These are phyloP conservation scores for Campoletis raptor DNA, from an alignment of 2,888 invertebrate genomes.

Conservation along the genomic window DNA sequence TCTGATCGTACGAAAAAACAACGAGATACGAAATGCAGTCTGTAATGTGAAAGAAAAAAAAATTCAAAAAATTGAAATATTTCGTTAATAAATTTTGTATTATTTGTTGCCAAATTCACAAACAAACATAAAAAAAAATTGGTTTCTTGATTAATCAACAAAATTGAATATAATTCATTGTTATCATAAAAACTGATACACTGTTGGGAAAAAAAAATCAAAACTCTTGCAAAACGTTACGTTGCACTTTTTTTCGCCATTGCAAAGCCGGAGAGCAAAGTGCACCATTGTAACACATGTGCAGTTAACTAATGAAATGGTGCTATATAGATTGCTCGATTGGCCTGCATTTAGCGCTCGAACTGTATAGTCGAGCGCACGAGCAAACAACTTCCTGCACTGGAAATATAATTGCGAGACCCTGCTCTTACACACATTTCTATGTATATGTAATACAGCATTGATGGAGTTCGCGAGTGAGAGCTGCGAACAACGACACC, in stretches of 20 bases:
- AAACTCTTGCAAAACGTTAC: not conserved
- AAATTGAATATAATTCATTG: not conserved
- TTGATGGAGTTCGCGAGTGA: conserved; percentile 35
- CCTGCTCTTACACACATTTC: conserved; percentile 35
- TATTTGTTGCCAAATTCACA: no score
- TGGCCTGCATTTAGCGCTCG: conserved; percentile 54
- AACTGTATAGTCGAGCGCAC: conserved; percentile 64
- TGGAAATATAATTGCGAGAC: conserved; percentile 65
- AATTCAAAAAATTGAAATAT: no score
- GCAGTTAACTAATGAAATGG: conserved; percentile 30
- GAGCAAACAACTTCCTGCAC: conserved; percentile 67
- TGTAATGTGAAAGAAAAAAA: no score
- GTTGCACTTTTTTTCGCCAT: conserved; percentile 3
- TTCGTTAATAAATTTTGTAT: no score
- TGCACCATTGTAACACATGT: conserved; percentile 18
- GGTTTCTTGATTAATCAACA: not conserved
- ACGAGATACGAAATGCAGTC: no score
- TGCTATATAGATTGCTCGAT: conserved; percentile 46
- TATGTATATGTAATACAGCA: not conserved
- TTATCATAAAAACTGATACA: not conserved
- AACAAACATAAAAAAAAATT: not conserved
- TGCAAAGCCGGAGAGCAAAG: conserved; percentile 4
- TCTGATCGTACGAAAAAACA: no score
- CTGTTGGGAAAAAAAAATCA: not conserved
- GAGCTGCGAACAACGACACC: conserved; percentile 72